Conservation (phyloP, 2,888 invertebrate species). For the Lasioglossum figueresi region DNA sequence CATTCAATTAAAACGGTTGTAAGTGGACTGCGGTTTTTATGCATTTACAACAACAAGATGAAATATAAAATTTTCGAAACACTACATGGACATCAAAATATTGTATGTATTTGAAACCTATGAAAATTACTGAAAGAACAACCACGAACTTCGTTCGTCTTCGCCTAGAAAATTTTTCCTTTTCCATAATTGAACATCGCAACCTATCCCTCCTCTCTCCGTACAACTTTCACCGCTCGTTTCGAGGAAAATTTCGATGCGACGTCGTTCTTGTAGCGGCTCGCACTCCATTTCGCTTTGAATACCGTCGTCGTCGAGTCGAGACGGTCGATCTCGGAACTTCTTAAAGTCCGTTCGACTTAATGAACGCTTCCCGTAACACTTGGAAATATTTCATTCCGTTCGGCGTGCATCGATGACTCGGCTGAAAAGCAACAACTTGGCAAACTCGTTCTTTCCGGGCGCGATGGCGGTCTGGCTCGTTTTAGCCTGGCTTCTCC, state of each 20-base stretch:
- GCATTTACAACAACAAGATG: neutral
- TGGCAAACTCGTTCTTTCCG: constrained; percentile 36
- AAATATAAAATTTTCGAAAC: neutral
- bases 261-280: neutral
- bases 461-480: neutral
- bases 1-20: neutral
- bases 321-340: neutral
- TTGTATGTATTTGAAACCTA: too few relatives aligned
- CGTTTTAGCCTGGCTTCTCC: neutral
- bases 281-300: constrained; percentile 4
- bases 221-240: neutral
- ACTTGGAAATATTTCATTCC: constrained; percentile 17
- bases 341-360: constrained; percentile 18
- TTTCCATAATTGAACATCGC: neutral
- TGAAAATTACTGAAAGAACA: too few relatives aligned
- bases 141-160: too few relatives aligned
- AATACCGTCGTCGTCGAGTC: neutral
- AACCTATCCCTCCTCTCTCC: neutral
- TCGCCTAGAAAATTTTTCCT: neutral
- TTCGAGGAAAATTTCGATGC: neutral
- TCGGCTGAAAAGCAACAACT: constrained; percentile 34
- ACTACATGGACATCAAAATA: too few relatives aligned
- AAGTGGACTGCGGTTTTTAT: neutral
- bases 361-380: constrained; percentile 39
- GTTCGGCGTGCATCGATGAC: constrained; percentile 28